Evolutionary conservation across 2,113 vertebrate genomes (phyloP).

Genomic region (Abramis brama): DNA sequence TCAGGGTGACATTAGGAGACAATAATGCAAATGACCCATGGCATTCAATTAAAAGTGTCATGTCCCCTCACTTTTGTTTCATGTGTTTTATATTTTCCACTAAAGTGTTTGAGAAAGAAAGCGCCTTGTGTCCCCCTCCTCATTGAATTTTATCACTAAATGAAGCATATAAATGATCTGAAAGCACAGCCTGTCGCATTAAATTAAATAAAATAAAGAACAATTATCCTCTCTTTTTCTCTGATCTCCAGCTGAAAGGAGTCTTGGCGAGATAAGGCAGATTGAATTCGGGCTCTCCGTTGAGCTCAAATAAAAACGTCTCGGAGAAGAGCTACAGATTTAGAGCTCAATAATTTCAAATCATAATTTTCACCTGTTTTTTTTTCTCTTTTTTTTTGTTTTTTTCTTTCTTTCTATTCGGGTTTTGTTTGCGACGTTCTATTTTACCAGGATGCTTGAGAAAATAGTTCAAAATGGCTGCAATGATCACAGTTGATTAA

Average conservation of each 20-base stretch:
- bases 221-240: slow-evolving; percentile 83
- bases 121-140: slow-evolving; percentile 69
- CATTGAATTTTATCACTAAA: slow-evolving; percentile 88
- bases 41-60: slow-evolving; percentile 74
- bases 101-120: slow-evolving; percentile 73
- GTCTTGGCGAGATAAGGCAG: slow-evolving; percentile 84
- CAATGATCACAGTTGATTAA: slow-evolving; percentile 60
- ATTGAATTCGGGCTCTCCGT: slow-evolving; percentile 79
- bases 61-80: slow-evolving; percentile 65
- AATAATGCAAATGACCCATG: slow-evolving; percentile 77
- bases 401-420: slow-evolving; percentile 50
- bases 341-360: slow-evolving; percentile 76
- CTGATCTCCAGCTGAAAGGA: slow-evolving; percentile 87
- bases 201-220: slow-evolving; percentile 89
- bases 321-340: slow-evolving; percentile 71
- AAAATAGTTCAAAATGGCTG: slow-evolving; percentile 53
- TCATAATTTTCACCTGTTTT: slow-evolving; percentile 74
- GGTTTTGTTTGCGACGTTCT: slow-evolving; percentile 56
- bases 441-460: slow-evolving; percentile 35
- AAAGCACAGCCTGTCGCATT: slow-evolving; percentile 84
- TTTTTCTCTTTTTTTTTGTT: slow-evolving; percentile 71
- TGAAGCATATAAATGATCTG: slow-evolving; percentile 92
- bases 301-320: slow-evolving; percentile 77
- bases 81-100: slow-evolving; percentile 64
- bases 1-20: slow-evolving; percentile 72